Evolutionary conservation across 2,888 invertebrate species (phyloP).

Genomic region (Cordilura impudica): DNA sequence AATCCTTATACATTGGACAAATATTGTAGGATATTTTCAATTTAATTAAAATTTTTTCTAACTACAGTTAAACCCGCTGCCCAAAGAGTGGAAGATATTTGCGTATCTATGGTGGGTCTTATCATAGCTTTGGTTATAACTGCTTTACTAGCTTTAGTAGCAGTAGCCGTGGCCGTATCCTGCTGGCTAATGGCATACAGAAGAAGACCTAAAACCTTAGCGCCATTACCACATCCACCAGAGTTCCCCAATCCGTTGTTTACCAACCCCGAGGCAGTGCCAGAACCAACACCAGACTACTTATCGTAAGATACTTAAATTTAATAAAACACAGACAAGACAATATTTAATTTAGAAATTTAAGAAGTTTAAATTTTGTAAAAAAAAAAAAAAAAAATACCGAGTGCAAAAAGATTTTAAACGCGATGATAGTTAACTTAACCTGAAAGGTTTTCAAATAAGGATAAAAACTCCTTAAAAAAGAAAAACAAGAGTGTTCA

Average conservation of each 20-base stretch:
- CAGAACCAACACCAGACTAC: slow-evolving; percentile 91
- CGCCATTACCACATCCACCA: slow-evolving; percentile 95
- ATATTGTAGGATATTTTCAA: slow-evolving; percentile 15
- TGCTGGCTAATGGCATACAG: slow-evolving; percentile 97
- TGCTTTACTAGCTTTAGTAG: slow-evolving; percentile 92
- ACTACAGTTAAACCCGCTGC: slow-evolving; percentile 77
- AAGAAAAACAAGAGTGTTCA: slow-evolving; percentile 62
- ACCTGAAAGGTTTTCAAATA: slow-evolving; percentile 64
- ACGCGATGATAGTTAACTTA: slow-evolving; percentile 41
- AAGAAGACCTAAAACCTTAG: slow-evolving; percentile 90
- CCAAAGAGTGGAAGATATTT: slow-evolving; percentile 88
- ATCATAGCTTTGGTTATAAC: slow-evolving; percentile 95
- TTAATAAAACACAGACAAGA: slow-evolving; percentile 38
- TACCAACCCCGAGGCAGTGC: slow-evolving; percentile 88
- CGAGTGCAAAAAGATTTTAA: slow-evolving; percentile 73
- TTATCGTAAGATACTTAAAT: slow-evolving; percentile 78
- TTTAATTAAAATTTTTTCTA: slow-evolving; percentile 8
- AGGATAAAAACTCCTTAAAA: slow-evolving; percentile 12
- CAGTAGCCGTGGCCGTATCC: slow-evolving; percentile 95
- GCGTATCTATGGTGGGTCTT: slow-evolving; percentile 95
- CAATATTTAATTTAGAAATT: slow-evolving; percentile 61
- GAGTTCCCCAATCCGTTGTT: slow-evolving; percentile 97
- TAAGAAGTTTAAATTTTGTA: slow-evolving; percentile 45
- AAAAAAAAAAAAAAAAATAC: slow-evolving; percentile 66
- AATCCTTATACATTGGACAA: neutral